Conservation (phyloP, 2,113 vertebrate genomes). For the Pseudopodoces humilis region DNA sequence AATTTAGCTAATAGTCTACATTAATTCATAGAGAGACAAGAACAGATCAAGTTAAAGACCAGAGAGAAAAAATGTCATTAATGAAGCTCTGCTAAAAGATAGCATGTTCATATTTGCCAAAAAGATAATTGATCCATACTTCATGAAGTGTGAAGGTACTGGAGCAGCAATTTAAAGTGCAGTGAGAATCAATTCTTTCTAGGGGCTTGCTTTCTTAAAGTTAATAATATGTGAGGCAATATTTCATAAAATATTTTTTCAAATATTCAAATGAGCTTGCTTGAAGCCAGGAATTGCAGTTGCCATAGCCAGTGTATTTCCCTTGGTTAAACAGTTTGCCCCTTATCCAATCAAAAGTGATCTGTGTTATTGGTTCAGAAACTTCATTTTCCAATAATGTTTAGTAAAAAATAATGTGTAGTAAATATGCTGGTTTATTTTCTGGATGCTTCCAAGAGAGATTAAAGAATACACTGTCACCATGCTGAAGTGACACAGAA, state of each 20-base stretch:
- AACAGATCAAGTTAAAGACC: not conserved
- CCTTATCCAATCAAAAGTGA: not conserved
- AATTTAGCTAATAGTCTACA: not conserved
- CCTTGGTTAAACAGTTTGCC: not conserved
- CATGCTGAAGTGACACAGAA: not conserved
- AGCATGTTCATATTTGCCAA: not conserved
- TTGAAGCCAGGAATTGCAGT: not conserved
- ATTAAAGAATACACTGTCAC: not conserved
- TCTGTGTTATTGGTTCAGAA: not conserved
- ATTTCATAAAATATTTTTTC: conserved; percentile 3
- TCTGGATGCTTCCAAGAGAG: not conserved
- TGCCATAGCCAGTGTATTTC: not conserved
- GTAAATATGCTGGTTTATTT: not conserved
- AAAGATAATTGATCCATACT: conserved; percentile 5
- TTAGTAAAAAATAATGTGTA: not conserved
- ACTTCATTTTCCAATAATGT: not conserved
- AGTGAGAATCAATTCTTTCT: conserved; percentile 27
- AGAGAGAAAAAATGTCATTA: not conserved
- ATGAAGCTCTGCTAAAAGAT: not conserved
- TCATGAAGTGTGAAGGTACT: not conserved
- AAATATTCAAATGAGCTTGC: not conserved
- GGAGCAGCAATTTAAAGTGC: not conserved
- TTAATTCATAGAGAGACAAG: not conserved
- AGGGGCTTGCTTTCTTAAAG: conserved; percentile 1
- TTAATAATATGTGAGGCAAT: not conserved